Conservation (phyloP, 92 coral and sea anemone genomes). For the Palythoa grandiflora region DNA sequence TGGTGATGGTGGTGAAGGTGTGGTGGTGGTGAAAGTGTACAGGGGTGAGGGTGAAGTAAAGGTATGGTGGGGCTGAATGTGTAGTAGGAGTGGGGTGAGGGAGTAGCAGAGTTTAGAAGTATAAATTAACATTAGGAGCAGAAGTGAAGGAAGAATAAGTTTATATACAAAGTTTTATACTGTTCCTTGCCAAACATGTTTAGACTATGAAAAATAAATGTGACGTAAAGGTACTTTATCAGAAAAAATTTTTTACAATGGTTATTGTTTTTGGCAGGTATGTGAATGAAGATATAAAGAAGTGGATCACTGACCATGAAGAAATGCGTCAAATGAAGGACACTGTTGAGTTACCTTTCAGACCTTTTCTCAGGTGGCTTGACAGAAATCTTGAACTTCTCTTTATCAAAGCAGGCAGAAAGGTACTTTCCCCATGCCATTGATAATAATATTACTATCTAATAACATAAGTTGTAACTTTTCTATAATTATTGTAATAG, state of each 20-base stretch:
- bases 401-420: constrained; percentile 82
- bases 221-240: no score
- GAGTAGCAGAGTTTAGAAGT: no score
- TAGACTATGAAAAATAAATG: no score
- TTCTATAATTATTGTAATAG: no score
- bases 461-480: no score
- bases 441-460: neutral
- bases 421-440: constrained; percentile 52
- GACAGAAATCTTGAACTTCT: constrained; percentile 85
- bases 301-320: constrained; percentile 73
- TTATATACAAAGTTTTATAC: no score
- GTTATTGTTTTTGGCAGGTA: constrained; percentile 50
- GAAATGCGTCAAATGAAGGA: constrained; percentile 62
- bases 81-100: no score
- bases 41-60: neutral
- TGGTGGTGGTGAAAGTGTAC: neutral
- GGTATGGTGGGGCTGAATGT: neutral
- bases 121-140: no score
- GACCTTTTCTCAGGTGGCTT: constrained; percentile 95
- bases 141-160: no score
- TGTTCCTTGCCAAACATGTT: no score
- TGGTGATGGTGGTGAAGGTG: neutral
- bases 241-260: neutral
- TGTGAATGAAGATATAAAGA: constrained; percentile 68
- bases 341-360: constrained; percentile 77